These are phyloP conservation scores for Drosophila parvula DNA, from an alignment of 1,140 invertebrate species.

Conservation along the genomic window DNA sequence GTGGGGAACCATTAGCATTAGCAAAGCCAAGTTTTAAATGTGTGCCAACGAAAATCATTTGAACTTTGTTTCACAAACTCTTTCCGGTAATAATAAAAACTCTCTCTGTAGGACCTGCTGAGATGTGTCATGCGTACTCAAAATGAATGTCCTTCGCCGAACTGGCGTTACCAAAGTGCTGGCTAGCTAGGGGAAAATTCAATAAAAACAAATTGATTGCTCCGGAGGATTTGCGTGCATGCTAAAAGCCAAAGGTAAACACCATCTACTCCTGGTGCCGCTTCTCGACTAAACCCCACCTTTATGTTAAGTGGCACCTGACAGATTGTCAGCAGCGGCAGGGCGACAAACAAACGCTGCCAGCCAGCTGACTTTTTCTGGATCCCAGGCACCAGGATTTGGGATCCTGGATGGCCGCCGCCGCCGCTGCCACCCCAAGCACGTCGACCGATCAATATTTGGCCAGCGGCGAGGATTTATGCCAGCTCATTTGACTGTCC, in stretches of 20 bases:
- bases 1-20: too few species aligned
- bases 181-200: slow-evolving; percentile 64
- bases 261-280: slow-evolving; percentile 25
- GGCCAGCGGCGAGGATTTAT: slow-evolving; percentile 62
- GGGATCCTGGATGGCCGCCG: neutral
- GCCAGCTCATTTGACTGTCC: slow-evolving; percentile 68
- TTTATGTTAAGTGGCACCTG: slow-evolving; percentile 71
- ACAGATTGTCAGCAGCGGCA: slow-evolving; percentile 60
- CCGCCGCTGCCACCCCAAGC: slow-evolving; percentile 10
- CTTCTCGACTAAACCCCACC: slow-evolving; percentile 37
- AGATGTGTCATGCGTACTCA: slow-evolving; percentile 54
- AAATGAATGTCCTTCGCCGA: slow-evolving; percentile 70
- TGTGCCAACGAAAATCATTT: neutral
- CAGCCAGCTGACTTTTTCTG: slow-evolving; percentile 41
- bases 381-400: neutral
- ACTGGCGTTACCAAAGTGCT: slow-evolving; percentile 49
- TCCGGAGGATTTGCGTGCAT: slow-evolving; percentile 69
- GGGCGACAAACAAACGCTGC: slow-evolving; percentile 59
- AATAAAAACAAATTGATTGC: slow-evolving; percentile 81
- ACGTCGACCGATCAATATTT: slow-evolving; percentile 51
- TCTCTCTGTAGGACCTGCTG: slow-evolving; percentile 23
- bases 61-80: neutral
- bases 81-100: neutral
- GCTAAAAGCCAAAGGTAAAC: slow-evolving; percentile 62
- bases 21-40: neutral